phyloP scores from a whole-genome alignment of 2,113 vertebrate genomes.

The Typhlomys cinereus region DNA sequence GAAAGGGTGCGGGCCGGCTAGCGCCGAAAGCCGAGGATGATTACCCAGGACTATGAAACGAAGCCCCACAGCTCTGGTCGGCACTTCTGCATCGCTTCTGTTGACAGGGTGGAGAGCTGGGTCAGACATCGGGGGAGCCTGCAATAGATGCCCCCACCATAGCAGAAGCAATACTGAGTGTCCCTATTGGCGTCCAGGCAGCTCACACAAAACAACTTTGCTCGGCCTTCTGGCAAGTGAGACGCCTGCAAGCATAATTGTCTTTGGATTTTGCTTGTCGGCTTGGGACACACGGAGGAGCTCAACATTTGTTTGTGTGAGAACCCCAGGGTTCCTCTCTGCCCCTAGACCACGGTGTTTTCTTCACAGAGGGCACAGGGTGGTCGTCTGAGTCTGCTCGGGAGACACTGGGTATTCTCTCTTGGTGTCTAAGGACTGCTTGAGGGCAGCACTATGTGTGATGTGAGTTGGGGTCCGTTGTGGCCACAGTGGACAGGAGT shows the following conservation, averaged over 20 bases:
- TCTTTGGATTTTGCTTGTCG: not conserved
- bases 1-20: not conserved
- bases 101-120: no score
- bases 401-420: not conserved
- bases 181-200: no score
- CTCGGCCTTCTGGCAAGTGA: not conserved
- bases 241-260: rapidly evolving
- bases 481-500: not conserved
- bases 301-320: not conserved
- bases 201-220: not conserved
- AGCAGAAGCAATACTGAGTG: no score
- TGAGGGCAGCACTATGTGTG: rapidly evolving
- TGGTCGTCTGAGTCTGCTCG: not conserved
- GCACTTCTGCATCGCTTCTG: no score
- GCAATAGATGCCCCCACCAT: no score
- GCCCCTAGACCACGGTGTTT: rapidly evolving
- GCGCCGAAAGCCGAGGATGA: no score
- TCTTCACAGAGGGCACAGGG: rapidly evolving
- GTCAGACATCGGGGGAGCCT: no score
- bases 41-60: no score
- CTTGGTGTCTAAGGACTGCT: not conserved
- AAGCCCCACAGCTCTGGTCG: no score
- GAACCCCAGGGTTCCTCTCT: not conserved
- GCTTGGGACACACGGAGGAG: no score
- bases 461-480: not conserved